Evolutionary conservation across 2,888 invertebrate species (phyloP).

Genomic region (Hirtodrosophila confusa): DNA sequence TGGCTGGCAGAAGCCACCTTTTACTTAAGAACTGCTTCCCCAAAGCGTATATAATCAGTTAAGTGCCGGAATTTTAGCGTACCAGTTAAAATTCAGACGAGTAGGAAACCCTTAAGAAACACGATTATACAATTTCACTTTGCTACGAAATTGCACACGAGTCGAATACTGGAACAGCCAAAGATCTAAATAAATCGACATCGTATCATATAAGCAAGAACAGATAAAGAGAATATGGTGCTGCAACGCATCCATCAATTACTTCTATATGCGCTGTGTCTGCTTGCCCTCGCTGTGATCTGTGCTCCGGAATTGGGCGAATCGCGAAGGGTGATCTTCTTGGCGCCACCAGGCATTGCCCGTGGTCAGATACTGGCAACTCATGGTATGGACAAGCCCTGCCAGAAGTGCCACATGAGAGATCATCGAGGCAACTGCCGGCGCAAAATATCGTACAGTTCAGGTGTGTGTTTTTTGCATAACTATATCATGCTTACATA

Average conservation of each 20-base stretch:
- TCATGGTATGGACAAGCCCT: slow-evolving; percentile 69
- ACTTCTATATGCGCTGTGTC: slow-evolving; percentile 52
- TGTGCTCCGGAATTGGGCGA: slow-evolving; percentile 63
- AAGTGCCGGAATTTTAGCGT: slow-evolving; percentile 70
- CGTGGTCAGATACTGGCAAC: slow-evolving; percentile 77
- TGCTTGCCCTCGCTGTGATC: slow-evolving; percentile 60
- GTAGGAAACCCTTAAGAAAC: slow-evolving; percentile 6
- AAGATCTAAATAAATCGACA: neutral
- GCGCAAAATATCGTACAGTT: slow-evolving; percentile 75
- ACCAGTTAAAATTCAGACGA: slow-evolving; percentile 35
- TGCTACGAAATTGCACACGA: slow-evolving; percentile 28
- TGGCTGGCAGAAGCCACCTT: slow-evolving; percentile 33
- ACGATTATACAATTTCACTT: slow-evolving; percentile 48
- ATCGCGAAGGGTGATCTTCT: slow-evolving; percentile 78
- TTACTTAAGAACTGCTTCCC: slow-evolving; percentile 55
- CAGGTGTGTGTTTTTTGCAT: slow-evolving; percentile 52
- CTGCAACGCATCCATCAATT: slow-evolving; percentile 53
- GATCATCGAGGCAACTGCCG: slow-evolving; percentile 82
- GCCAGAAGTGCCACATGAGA: slow-evolving; percentile 79
- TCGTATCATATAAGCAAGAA: neutral
- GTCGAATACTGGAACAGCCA: neutral
- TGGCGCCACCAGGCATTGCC: slow-evolving; percentile 63
- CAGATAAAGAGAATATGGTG: slow-evolving; percentile 13
- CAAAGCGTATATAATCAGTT: slow-evolving; percentile 75
- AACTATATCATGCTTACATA: too few species aligned